Evolutionary conservation across 2,888 invertebrate species (phyloP).

Genomic region (Phyllotreta cruciferae): DNA sequence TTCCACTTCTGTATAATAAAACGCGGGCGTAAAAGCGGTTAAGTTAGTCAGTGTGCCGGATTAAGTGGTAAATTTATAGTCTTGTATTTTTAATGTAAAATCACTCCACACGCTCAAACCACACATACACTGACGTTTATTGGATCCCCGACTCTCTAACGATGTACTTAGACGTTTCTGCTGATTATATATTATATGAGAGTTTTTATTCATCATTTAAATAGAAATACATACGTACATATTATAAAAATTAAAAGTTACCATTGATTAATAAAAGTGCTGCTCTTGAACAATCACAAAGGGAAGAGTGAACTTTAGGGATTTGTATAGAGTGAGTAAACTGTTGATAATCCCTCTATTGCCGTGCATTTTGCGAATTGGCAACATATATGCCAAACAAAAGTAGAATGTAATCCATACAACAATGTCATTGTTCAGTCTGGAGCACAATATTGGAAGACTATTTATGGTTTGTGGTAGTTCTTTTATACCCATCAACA

Average conservation of each 20-base stretch:
- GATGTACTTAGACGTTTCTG: too few species aligned
- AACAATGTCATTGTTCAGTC: conserved; percentile 21
- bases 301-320: not conserved
- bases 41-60: conserved; percentile 13
- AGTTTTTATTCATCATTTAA: too few species aligned
- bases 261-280: too few species aligned
- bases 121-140: conserved; percentile 1
- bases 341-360: conserved; percentile 2
- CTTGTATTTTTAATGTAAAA: conserved; percentile 28
- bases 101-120: conserved; percentile 19
- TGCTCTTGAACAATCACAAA: not conserved
- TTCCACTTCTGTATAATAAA: conserved; percentile 17
- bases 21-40: conserved; percentile 17
- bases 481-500: conserved; percentile 33
- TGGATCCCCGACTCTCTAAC: not conserved
- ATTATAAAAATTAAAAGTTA: too few species aligned
- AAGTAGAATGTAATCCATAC: conserved; percentile 24
- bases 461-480: conserved; percentile 29
- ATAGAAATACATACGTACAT: too few species aligned
- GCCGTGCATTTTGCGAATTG: conserved; percentile 11
- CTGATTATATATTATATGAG: too few species aligned
- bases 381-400: conserved; percentile 10
- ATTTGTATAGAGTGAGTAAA: not conserved
- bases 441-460: conserved; percentile 28
- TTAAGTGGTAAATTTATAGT: conserved; percentile 24